Evolutionary conservation across 2,797 vertebrate genomes (phyloP).

Genomic region (Simalia tracyae): DNA sequence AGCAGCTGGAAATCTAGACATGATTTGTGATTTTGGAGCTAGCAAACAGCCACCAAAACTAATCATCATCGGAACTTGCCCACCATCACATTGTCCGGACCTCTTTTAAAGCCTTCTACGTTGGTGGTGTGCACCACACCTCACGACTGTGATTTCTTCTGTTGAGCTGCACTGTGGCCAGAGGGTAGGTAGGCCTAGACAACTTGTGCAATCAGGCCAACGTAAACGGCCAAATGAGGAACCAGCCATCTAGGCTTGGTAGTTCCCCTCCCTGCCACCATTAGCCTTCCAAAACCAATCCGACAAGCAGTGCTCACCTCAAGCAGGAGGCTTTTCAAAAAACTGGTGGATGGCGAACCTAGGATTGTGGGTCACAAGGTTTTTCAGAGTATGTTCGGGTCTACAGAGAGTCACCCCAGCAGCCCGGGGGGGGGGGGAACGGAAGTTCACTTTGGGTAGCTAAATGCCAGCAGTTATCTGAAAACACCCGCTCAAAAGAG

Average conservation of each 20-base stretch:
- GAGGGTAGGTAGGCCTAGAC: background rate
- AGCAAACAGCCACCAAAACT: background rate
- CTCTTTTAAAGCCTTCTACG: background rate
- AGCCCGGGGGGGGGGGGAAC: background rate
- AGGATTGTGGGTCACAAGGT: background rate
- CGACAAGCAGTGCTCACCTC: no score
- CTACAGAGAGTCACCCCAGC: background rate
- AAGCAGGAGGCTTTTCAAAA: background rate
- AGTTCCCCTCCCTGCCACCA: background rate
- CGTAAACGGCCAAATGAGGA: background rate
- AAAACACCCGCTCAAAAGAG: conserved; percentile 27
- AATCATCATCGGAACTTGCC: background rate
- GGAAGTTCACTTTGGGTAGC: conserved; percentile 32
- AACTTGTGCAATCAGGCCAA: background rate
- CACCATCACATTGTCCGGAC: no score
- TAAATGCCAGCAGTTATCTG: background rate
- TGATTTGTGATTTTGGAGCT: background rate
- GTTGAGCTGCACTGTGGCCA: background rate
- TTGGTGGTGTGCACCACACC: background rate
- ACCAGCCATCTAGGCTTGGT: background rate
- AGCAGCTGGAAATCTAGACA: background rate
- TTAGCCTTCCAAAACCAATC: background rate
- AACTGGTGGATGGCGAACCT: background rate
- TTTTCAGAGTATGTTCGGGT: background rate
- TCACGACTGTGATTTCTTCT: background rate